phyloP scores from a whole-genome alignment of 2,797 vertebrate genomes.

The Synaphobranchus kaupii region DNA sequence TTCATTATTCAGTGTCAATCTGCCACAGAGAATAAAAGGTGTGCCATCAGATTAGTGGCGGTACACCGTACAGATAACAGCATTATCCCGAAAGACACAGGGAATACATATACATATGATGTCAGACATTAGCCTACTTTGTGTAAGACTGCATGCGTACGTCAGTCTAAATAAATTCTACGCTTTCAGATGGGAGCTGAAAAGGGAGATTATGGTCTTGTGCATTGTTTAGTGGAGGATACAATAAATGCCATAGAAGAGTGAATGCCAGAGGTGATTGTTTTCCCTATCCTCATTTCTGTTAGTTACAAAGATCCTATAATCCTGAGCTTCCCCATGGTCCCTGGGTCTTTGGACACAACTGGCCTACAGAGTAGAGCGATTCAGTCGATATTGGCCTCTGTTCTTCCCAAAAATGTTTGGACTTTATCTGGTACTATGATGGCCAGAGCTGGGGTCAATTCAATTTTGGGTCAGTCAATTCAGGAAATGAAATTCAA shows the following conservation, averaged over 20 bases:
- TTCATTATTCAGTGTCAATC: constrained; percentile 68
- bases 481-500: too few relatives aligned
- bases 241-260: background rate
- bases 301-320: background rate
- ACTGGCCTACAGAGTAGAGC: constrained; percentile 62
- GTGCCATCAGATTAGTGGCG: constrained; percentile 62
- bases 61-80: constrained; percentile 59
- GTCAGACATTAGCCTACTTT: background rate
- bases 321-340: constrained; percentile 34
- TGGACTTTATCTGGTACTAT: constrained; percentile 62
- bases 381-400: constrained; percentile 56
- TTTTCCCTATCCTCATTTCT: background rate
- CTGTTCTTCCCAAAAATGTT: constrained; percentile 54
- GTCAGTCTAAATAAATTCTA: background rate
- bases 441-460: constrained; percentile 44
- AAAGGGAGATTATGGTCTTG: background rate
- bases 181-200: background rate
- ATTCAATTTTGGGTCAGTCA: too few relatives aligned
- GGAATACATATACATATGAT: background rate
- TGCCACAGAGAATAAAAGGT: constrained; percentile 60
- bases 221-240: background rate
- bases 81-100: constrained; percentile 50
- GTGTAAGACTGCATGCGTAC: too few relatives aligned
- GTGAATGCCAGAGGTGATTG: background rate
- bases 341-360: constrained; percentile 42